Percentiles rank a stretch among this genome's conserved stretches.
These are phyloP conservation scores for Psilopsiagon aymara DNA, from an alignment of 2,113 vertebrate species.

Conservation along the genomic window DNA sequence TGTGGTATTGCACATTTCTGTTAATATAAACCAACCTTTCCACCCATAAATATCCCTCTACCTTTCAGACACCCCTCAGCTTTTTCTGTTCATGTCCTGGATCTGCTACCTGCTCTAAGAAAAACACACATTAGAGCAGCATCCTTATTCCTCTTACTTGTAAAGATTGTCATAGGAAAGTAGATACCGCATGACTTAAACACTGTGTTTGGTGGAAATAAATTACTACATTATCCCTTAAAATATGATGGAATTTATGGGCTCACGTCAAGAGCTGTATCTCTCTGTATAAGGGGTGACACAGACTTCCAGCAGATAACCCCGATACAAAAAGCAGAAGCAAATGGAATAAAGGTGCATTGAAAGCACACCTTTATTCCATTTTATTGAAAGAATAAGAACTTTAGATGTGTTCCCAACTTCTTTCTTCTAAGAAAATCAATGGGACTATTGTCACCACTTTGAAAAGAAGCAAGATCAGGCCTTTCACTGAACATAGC, in stretches of 20 bases:
- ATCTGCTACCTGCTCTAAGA: neutral
- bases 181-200: neutral
- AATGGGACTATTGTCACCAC: constrained; percentile 23
- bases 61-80: neutral
- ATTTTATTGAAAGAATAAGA: constrained; percentile 37
- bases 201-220: neutral
- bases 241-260: neutral
- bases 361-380: constrained; percentile 24
- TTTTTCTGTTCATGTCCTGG: neutral
- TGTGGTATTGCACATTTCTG: neutral
- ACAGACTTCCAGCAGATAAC: constrained; percentile 24
- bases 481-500: constrained; percentile 1
- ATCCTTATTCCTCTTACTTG: neutral
- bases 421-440: constrained; percentile 46
- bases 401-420: constrained; percentile 17
- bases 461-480: constrained; percentile 34
- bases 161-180: neutral
- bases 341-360: constrained; percentile 20
- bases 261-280: neutral
- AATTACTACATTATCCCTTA: neutral
- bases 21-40: neutral
- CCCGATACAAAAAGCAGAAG: neutral
- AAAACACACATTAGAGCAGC: neutral
- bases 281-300: neutral
- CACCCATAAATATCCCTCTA: neutral